These are phyloP conservation scores for Rousettus madagascariensis DNA, from an alignment of 2,797 vertebrate genomes.

Conservation along the genomic window DNA sequence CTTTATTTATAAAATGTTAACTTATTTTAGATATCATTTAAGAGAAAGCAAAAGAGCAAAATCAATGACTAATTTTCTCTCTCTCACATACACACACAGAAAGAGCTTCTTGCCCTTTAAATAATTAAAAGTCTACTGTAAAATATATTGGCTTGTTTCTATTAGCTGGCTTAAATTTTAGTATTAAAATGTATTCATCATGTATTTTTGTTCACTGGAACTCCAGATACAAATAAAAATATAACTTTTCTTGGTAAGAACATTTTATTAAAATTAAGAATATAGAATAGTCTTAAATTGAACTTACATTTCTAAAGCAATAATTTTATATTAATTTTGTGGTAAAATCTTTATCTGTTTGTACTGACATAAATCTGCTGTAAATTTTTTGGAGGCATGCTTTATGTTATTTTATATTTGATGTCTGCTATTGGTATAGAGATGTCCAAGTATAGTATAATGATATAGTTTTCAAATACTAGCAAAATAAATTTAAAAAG, in stretches of 20 bases:
- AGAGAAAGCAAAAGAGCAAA: neutral
- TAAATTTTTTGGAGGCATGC: neutral
- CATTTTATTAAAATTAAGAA: neutral
- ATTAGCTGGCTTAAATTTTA: neutral
- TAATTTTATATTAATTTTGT: neutral
- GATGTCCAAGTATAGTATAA: neutral
- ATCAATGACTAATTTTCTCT: neutral
- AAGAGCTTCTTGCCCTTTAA: neutral
- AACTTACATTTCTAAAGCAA: neutral
- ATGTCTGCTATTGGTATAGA: neutral
- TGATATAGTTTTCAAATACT: neutral
- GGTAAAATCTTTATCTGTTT: neutral
- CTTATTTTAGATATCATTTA: neutral
- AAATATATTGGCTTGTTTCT: neutral
- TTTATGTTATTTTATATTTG: neutral
- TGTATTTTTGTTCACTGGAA: neutral
- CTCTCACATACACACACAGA: rapidly evolving
- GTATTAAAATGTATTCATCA: neutral
- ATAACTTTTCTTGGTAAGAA: neutral
- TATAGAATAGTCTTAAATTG: neutral
- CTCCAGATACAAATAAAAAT: neutral
- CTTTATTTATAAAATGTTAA: neutral
- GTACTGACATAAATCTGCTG: neutral
- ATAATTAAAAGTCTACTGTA: neutral
- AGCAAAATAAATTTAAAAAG: neutral